A percentile compares a stretch with the other conserved stretches of the same genome.
phyloP scores from a whole-genome alignment of 2,888 invertebrate genomes.

The Euphydryas editha region DNA sequence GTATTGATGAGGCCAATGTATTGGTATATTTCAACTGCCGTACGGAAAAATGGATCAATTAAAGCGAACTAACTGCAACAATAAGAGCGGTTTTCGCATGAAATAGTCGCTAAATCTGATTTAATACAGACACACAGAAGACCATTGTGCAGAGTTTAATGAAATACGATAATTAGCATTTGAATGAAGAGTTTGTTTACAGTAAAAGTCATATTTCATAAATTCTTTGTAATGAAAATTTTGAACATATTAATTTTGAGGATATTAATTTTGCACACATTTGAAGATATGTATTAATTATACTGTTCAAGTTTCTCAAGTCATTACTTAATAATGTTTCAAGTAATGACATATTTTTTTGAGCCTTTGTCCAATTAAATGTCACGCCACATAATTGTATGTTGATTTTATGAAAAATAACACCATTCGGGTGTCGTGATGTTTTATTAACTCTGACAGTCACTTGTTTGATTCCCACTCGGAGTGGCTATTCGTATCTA shows the following conservation, averaged over 20 bases:
- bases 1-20: conserved; percentile 32
- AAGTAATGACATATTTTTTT: too few species aligned
- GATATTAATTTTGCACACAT: background rate
- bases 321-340: too few species aligned
- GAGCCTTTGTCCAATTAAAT: too few species aligned
- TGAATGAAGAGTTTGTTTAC: background rate
- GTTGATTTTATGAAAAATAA: too few species aligned
- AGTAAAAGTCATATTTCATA: background rate
- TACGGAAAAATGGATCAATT: conserved; percentile 10
- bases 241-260: background rate
- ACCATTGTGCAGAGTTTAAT: background rate
- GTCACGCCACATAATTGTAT: too few species aligned
- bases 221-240: too few species aligned
- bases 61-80: background rate
- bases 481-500: too few species aligned
- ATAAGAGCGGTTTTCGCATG: background rate
- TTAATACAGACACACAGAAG: background rate
- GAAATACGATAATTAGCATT: background rate
- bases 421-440: too few species aligned
- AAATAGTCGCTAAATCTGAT: background rate
- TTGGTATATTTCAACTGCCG: conserved; percentile 23
- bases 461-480: too few species aligned
- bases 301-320: too few species aligned
- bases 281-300: background rate
- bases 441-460: too few species aligned